These are phyloP conservation scores for Coleophora deauratella DNA, from an alignment of 2,888 invertebrate genomes.

Conservation along the genomic window DNA sequence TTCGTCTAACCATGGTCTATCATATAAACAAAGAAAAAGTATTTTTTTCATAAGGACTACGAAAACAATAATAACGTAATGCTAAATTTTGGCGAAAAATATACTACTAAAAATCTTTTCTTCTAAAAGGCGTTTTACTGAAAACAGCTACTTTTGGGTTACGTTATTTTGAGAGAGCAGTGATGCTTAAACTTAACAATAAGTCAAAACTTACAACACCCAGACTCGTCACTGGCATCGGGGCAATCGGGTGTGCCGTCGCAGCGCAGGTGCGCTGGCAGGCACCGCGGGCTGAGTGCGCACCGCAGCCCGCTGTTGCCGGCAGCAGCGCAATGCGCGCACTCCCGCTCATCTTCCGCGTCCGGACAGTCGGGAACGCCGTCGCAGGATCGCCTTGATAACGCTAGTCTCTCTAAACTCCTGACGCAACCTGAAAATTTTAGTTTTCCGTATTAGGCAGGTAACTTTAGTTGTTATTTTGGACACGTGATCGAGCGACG, in stretches of 20 bases:
- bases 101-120: no score
- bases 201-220: conserved; percentile 80
- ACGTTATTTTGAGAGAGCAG: no score
- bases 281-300: conserved; percentile 84
- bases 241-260: conserved; percentile 89
- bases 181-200: no score
- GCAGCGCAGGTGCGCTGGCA: conserved; percentile 81
- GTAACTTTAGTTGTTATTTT: no score
- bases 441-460: background rate
- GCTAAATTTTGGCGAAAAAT: no score
- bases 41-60: no score
- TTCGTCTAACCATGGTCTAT: no score
- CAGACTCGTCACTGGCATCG: conserved; percentile 89
- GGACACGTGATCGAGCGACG: no score
- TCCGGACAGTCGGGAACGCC: conserved; percentile 90
- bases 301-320: conserved; percentile 80
- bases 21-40: no score
- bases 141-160: no score
- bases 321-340: conserved; percentile 84
- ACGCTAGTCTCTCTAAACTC: conserved; percentile 81
- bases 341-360: conserved; percentile 85
- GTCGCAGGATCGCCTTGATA: conserved; percentile 87
- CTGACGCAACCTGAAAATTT: conserved; percentile 78
- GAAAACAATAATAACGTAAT: no score
- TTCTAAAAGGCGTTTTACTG: no score